These are phyloP conservation scores for Paralvinella palmiformis DNA, from an alignment of 1,140 invertebrate genomes.

Conservation along the genomic window DNA sequence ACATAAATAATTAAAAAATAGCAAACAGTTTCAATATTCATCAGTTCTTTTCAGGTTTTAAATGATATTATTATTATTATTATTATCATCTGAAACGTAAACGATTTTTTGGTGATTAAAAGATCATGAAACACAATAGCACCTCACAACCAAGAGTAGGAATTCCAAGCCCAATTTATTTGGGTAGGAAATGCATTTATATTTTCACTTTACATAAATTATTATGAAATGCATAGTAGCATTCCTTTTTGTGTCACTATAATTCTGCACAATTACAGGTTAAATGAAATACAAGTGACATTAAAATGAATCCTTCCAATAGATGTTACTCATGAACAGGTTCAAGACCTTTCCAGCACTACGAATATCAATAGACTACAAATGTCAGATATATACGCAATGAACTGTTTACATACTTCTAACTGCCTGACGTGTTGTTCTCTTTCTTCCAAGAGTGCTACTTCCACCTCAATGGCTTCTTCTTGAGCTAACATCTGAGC, in stretches of 20 bases:
- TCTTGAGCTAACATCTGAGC: slow-evolving; percentile 1
- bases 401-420: neutral
- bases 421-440: slow-evolving; percentile 6
- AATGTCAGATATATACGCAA: neutral
- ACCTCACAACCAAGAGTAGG: too few relatives aligned
- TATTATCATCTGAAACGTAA: too few relatives aligned
- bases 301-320: neutral
- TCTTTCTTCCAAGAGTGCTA: slow-evolving; percentile 1
- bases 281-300: neutral
- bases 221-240: neutral
- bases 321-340: neutral
- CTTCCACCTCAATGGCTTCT: neutral
- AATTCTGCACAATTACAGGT: neutral
- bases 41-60: too few relatives aligned
- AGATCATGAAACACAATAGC: too few relatives aligned
- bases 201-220: neutral
- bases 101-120: too few relatives aligned
- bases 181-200: neutral
- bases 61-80: too few relatives aligned
- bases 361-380: neutral
- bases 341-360: neutral
- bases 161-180: too few relatives aligned
- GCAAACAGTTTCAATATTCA: too few relatives aligned
- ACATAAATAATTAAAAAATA: too few relatives aligned
- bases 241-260: too few relatives aligned